Evolutionary conservation across 2,888 invertebrate genomes (phyloP).

Genomic region (Diadegma fenestrale): DNA sequence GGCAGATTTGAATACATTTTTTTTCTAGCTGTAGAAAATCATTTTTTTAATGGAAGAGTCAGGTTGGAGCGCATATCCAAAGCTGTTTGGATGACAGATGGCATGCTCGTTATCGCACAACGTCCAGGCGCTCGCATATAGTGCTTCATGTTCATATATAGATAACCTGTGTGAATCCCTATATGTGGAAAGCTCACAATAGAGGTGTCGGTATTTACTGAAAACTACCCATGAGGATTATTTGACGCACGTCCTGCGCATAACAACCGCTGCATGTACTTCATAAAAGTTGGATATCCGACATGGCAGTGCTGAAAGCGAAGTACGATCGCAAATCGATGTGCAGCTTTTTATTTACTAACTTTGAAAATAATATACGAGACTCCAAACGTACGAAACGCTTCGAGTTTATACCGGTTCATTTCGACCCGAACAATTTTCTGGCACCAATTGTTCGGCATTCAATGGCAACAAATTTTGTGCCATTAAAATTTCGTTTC

Average conservation of each 20-base stretch:
- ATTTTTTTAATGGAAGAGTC: conserved; percentile 15
- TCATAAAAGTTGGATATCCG: background rate
- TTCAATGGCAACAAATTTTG: no score
- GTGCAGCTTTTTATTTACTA: background rate
- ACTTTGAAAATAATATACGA: background rate
- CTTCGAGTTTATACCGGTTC: no score
- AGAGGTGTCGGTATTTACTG: conserved; percentile 3
- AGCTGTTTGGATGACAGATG: conserved; percentile 30
- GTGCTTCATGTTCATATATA: background rate
- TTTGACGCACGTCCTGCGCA: background rate
- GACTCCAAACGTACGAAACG: background rate
- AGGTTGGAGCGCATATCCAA: background rate
- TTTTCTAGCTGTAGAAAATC: background rate
- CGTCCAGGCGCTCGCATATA: conserved; percentile 45
- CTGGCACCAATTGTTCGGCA: no score
- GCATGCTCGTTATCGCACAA: conserved; percentile 57
- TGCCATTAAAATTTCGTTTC: no score
- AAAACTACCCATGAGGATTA: background rate
- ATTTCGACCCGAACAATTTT: no score
- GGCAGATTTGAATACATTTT: background rate
- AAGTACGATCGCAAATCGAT: background rate
- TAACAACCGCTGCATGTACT: background rate
- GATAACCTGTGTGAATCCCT: background rate
- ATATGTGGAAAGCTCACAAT: background rate
- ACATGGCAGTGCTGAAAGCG: background rate